Base-by-base conservation (phyloP, 2,113 vertebrate species). In the Excalfactoria chinensis region DNA sequence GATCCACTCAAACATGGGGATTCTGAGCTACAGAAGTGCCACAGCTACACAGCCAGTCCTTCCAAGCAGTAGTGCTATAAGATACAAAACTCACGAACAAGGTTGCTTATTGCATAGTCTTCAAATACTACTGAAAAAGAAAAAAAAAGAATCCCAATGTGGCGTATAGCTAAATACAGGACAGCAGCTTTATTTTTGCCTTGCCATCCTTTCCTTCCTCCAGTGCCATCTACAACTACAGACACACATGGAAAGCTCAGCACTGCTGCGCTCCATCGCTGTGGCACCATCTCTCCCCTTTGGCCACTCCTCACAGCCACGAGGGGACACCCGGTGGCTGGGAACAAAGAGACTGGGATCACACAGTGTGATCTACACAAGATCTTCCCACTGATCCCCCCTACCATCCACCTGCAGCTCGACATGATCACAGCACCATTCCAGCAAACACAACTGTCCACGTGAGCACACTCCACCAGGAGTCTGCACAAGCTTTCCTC, bases 161-260 rank as follows among this genome's bases (percentile, higher is more conserved):
- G 85, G 49, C 76, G 92, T 85, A 71, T 26, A 75, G 70, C 93
- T 95, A 97, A 96, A 95, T 90, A 93, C 72, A 74, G 93, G 88
- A 49, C 72, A 41, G 75, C 67, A 72, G 86, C 64, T 95, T 95
- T 95, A 96, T 95, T 97, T 95, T 95, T 96, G 81, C 89, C 81
- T 71, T 56, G 71, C 40, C 60, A 89, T 89, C 34, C 93, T 89
- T 85, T 84, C 86, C 93, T 95, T 91, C 92, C 92, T 95, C 89
- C 92, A 95, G 94, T 91, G 51, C 22, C 92, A 46, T 13, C 82
- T 18, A 79, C 89, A 84, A 69, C 91, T 67, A 84, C 74, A 88
- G 58, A 62, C n/a, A 49, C 68, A 5, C 1, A 91, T 94, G 93
- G 93, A 70, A 93, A 77, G 70, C 90, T 86, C 93, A 68, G 68